Evolutionary conservation across 1,140 invertebrate species (phyloP).

Genomic region (Pseudomyrmex sp.): DNA sequence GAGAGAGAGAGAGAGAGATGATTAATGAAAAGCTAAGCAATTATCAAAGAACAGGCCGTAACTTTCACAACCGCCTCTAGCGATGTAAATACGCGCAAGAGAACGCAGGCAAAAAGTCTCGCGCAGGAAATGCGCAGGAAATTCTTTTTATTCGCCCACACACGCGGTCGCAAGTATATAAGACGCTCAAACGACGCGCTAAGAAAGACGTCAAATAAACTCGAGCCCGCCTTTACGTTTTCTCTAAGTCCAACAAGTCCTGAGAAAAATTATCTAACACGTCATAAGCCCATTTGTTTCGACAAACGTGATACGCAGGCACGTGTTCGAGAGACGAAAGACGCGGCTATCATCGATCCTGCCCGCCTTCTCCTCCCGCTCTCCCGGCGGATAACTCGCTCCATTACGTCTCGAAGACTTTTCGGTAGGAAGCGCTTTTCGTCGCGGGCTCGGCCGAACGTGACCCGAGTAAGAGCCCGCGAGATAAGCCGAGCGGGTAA

Average conservation of each 20-base stretch:
- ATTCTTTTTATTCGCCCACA: conserved; percentile 3
- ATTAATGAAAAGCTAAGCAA: neutral
- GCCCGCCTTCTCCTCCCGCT: neutral
- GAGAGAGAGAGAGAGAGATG: too few species aligned
- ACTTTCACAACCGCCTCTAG: neutral
- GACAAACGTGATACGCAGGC: conserved; percentile 17
- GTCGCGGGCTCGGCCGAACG: conserved; percentile 45
- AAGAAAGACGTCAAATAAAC: conserved; percentile 30
- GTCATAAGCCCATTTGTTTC: conserved; percentile 43
- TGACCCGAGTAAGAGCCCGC: conserved; percentile 55
- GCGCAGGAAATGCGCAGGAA: conserved; percentile 11
- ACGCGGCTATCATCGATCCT: neutral
- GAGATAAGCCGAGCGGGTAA: conserved; percentile 62
- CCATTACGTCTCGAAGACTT: conserved; percentile 44
- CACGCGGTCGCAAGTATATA: neutral
- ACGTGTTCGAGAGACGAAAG: conserved; percentile 23
- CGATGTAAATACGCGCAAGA: neutral
- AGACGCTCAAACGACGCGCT: neutral
- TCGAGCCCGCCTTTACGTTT: conserved; percentile 7
- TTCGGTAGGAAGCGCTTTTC: conserved; percentile 56
- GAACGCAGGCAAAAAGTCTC: conserved; percentile 16
- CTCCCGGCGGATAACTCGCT: conserved; percentile 17
- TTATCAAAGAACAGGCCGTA: neutral
- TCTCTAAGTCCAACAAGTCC: neutral
- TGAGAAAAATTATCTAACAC: conserved; percentile 43